A percentile compares a stretch with the other conserved stretches of the same genome.
Evolutionary conservation across 2,888 invertebrate species (phyloP).

Genomic region (Seira ritae): DNA sequence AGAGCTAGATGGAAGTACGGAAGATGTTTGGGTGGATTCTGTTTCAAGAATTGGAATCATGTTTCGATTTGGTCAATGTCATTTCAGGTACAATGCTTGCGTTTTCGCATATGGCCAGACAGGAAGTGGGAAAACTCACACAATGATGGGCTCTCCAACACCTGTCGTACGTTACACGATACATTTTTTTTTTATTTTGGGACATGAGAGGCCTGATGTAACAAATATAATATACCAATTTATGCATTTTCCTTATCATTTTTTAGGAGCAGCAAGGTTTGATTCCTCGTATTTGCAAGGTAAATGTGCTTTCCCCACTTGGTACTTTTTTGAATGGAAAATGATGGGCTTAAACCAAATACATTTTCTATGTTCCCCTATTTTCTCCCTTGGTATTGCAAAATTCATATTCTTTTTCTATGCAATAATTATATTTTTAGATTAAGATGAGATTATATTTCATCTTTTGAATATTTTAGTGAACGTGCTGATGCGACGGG

Average conservation of each 20-base stretch:
- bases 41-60: background rate
- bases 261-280: constrained; percentile 86
- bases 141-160: constrained; percentile 89
- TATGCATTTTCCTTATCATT: constrained; percentile 20
- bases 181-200: background rate
- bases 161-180: constrained; percentile 76
- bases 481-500: constrained; percentile 93
- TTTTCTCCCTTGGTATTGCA: too few relatives aligned
- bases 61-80: background rate
- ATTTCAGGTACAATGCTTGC: constrained; percentile 55
- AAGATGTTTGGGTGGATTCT: too few relatives aligned
- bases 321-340: too few relatives aligned
- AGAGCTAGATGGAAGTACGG: too few relatives aligned
- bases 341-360: too few relatives aligned
- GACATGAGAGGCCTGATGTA: background rate
- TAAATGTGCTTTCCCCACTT: too few relatives aligned
- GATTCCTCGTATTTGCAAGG: constrained; percentile 89
- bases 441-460: too few relatives aligned
- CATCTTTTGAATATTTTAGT: constrained; percentile 77
- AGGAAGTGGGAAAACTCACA: constrained; percentile 93
- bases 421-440: too few relatives aligned
- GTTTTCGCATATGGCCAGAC: constrained; percentile 94
- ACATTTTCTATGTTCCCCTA: too few relatives aligned
- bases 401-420: too few relatives aligned
- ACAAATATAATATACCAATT: background rate